Conservation (phyloP, 92 coral and sea anemone genomes). For the Phenganax marumi region DNA sequence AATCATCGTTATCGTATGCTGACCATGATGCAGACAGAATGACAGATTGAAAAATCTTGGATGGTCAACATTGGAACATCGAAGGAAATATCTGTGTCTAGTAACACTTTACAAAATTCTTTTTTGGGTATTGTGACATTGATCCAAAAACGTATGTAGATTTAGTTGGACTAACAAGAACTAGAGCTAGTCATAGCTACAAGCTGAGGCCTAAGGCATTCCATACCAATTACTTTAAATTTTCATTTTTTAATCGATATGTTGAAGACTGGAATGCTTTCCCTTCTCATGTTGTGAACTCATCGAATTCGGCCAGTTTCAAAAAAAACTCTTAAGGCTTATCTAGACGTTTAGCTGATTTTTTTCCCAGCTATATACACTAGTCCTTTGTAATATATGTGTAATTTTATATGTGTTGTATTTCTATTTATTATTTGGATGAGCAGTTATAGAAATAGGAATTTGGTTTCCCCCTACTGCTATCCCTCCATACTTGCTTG, state of each 20-base stretch:
- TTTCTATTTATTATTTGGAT: background rate
- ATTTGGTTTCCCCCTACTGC: too few relatives aligned
- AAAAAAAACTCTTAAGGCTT: too few relatives aligned
- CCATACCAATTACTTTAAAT: constrained; percentile 44
- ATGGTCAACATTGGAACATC: too few relatives aligned
- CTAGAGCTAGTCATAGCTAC: background rate
- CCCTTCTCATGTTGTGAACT: background rate
- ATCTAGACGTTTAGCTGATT: too few relatives aligned
- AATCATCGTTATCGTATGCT: background rate
- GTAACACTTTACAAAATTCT: constrained; percentile 37
- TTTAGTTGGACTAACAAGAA: background rate
- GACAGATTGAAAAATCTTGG: too few relatives aligned
- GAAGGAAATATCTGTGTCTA: constrained; percentile 55
- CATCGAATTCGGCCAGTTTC: background rate
- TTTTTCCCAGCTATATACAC: background rate
- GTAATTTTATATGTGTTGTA: too few relatives aligned
- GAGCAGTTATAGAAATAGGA: background rate
- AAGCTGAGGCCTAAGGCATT: constrained; percentile 17
- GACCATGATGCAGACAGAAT: too few relatives aligned
- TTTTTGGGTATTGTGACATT: constrained; percentile 45
- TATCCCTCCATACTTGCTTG: too few relatives aligned
- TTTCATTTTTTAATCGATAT: too few relatives aligned
- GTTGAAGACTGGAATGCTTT: constrained; percentile 29
- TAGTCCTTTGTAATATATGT: background rate
- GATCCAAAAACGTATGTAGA: constrained; percentile 25